These are phyloP conservation scores for Ceratina japonica DNA, from an alignment of 1,140 invertebrate genomes.

Conservation along the genomic window DNA sequence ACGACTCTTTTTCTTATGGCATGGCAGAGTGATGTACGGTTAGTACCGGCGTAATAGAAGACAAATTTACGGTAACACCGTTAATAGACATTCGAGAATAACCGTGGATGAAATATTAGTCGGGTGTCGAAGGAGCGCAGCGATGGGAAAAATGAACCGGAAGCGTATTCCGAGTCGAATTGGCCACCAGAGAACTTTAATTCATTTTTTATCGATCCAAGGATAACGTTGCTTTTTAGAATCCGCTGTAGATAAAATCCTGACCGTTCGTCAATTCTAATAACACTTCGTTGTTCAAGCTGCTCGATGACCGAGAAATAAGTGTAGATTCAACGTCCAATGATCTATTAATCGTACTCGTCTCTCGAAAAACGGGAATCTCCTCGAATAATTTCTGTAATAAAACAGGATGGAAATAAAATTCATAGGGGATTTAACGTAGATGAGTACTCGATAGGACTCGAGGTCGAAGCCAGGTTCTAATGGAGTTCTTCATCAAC, in stretches of 20 bases:
- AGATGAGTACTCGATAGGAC: background rate
- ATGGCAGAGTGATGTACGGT: slow-evolving; percentile 23
- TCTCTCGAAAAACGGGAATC: background rate
- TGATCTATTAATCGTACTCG: background rate
- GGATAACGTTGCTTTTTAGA: slow-evolving; percentile 9
- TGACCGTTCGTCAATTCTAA: background rate
- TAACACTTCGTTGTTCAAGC: background rate
- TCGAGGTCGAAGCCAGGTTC: background rate
- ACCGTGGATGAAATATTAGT: slow-evolving; percentile 33
- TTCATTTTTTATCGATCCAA: slow-evolving; percentile 28
- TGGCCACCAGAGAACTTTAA: slow-evolving; percentile 21
- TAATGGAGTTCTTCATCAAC: slow-evolving; percentile 14
- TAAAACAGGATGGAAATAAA: background rate
- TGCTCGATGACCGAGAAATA: too few species aligned
- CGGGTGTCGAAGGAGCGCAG: slow-evolving; percentile 13
- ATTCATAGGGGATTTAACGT: background rate
- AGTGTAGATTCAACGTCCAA: background rate
- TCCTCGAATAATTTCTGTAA: background rate
- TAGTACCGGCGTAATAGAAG: slow-evolving; percentile 37
- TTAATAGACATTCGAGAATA: slow-evolving; percentile 46
- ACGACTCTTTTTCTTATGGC: slow-evolving; percentile 34
- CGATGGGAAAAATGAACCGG: slow-evolving; percentile 19
- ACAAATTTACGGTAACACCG: slow-evolving; percentile 31
- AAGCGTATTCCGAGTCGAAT: slow-evolving; percentile 37
- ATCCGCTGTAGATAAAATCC: background rate